Base-by-base conservation (phyloP, 2,888 invertebrate genomes). In the Diarsia mendica region DNA sequence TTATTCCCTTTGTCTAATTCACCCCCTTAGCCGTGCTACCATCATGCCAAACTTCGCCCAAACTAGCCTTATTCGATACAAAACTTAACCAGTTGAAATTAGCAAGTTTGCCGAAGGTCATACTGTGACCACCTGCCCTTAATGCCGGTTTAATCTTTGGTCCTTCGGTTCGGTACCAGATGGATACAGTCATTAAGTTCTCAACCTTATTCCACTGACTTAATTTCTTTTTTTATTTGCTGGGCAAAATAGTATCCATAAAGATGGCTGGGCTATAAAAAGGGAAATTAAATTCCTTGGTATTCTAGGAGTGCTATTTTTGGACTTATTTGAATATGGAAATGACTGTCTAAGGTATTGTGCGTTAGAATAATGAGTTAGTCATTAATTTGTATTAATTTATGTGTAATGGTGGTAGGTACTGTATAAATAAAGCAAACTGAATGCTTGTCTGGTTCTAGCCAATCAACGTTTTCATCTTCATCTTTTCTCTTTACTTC, bases 141-240 rank as follows among this genome's bases (percentile, higher is more conserved):
- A 73, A 76, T 63, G 82, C 68, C 61, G 63, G 75, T 60, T 71
- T 75, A 70, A 75, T 84, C 80, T 66, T 46, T 20, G 44, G 46
- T 51, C 78, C 75, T 77, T 78, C 20, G 60, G 51, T 77, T 78
- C 20, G 60, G 51, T 63, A 79, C 66, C 86, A 86, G 86, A 80
- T 87, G 86, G 77, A 87, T 72, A 71, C 70, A 48, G 82, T 87
- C 85, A 86, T 87, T 87, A 87, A 80, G 77, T 80, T 80, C 66
- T 67, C n/a, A 70, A 76, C 74, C 83, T 83, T 67, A 76, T 67
- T 80, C 70, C n/a, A 55, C 67, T 49, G 75, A 66, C 73, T 77
- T 75, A 33, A 84, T 82, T 84, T 75, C 23, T 48, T 73, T 85
- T 83, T 84, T 75, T 58, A 53, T 70, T 58, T 55, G 64, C 33